Base-by-base conservation (phyloP, 2,888 invertebrate species). In the Drosophila suboccidentalis region DNA sequence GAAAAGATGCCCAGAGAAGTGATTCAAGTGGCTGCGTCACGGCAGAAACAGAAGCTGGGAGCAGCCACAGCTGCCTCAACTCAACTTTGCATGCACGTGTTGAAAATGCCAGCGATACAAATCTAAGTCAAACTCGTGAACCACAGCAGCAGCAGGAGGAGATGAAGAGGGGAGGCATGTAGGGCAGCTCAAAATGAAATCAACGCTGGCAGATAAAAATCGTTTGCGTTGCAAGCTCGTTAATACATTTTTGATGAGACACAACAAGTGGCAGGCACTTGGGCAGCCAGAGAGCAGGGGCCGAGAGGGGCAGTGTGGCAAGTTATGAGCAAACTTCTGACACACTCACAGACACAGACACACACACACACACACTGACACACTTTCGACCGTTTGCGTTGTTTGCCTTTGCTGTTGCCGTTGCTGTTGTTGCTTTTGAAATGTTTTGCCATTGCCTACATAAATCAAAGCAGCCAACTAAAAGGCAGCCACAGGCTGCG, bases 181-280 rank as follows among this genome's bases (percentile, higher is more conserved):
- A 43, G 78, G 70, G 75, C 70, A 85, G 83, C 83, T 78, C 83
- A 86, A 85, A 87, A 90, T 85, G 84, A 90, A 90, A 89, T 89
- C 85, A 87, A 87, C 90, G 89, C 78, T 77, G 87, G 86, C 81
- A 90, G 89, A 87, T 87, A 83, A 78, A 83, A 87, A 89, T 87
- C 89, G 87, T 82, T 79, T 85, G 82, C 84, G 78, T 75, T 84
- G 81, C 87, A 82, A 88, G 88, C 88, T 89, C 90, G 87, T 91
- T 90, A 90, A 91, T 90, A 90, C 88, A 91, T 90, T 90, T 90
- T 90, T 90, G 90, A 91, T 91, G 91, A 90, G 89, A 80, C 79
- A 82, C 88, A 88, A 90, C 86, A 87, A 87, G 86, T 89, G 89
- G 89, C 89, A 75, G 75, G 59, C 82, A 85, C 79, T 68, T 64